Conservation (phyloP, 2,113 vertebrate genomes). For the Phalacrocorax pelagicus region DNA sequence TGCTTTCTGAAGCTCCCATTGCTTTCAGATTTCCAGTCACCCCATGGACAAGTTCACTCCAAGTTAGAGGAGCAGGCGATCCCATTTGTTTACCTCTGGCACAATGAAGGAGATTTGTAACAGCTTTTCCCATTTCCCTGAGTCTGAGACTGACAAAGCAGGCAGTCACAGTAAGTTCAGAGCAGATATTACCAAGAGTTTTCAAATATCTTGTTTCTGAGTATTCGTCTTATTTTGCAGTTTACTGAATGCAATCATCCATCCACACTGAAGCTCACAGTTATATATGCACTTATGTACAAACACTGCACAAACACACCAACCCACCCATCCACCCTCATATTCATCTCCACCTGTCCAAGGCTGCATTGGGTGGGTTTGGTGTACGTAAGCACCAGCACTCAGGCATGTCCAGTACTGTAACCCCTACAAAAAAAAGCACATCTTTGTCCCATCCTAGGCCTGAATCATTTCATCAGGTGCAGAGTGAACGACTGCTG, state of each 20-base stretch:
- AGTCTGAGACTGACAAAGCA: background rate
- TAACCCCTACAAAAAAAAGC: background rate
- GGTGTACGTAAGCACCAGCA: background rate
- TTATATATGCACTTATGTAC: background rate
- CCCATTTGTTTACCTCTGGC: slow-evolving; percentile 27
- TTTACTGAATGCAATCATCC: background rate
- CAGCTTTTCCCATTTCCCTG: slow-evolving; percentile 12
- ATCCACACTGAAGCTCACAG: fast-evolving
- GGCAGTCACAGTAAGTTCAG: background rate
- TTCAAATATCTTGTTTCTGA: background rate
- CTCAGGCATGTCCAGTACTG: background rate
- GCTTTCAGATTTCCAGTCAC: background rate
- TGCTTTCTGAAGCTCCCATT: slow-evolving; percentile 15
- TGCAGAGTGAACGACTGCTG: background rate
- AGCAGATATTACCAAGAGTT: background rate
- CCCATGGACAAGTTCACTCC: slow-evolving; percentile 9
- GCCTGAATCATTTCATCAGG: background rate
- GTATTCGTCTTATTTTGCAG: background rate
- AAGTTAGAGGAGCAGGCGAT: background rate
- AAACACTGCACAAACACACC: background rate
- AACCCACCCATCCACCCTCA: background rate
- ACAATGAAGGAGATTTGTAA: background rate
- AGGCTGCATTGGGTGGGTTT: background rate
- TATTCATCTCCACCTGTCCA: background rate
- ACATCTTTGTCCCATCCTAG: background rate